Conservation (phyloP, 2,113 vertebrate genomes). For the Lanius collurio region DNA sequence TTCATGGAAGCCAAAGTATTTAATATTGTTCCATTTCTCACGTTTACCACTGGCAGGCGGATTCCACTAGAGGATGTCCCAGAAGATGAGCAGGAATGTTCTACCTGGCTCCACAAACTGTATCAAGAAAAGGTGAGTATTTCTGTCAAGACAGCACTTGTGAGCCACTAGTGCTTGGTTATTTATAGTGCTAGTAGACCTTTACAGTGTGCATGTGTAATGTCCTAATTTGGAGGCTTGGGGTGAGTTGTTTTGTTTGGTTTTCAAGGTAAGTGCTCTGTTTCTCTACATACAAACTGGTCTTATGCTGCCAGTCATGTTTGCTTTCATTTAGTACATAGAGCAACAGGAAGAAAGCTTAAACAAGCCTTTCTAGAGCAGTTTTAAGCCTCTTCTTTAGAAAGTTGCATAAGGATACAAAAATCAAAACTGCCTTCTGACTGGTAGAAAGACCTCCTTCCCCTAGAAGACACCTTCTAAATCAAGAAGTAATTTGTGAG, state of each 20-base stretch:
- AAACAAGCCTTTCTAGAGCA: not conserved
- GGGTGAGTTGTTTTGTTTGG: not conserved
- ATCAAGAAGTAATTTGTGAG: not conserved
- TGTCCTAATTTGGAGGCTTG: not conserved
- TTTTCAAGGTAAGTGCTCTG: not conserved
- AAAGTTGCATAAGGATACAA: not conserved
- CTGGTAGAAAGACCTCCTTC: not conserved
- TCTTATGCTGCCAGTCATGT: not conserved
- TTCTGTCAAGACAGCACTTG: not conserved
- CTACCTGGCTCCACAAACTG: conserved; percentile 91
- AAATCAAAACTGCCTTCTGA: not conserved
- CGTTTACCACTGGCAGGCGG: conserved; percentile 74
- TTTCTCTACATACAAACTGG: not conserved
- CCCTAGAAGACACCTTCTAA: not conserved
- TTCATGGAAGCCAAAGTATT: not conserved
- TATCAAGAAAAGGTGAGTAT: conserved; percentile 94
- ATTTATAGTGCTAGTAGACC: not conserved
- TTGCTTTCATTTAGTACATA: not conserved
- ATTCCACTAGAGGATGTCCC: conserved; percentile 91
- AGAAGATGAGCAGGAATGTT: conserved; percentile 85
- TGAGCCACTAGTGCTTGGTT: not conserved
- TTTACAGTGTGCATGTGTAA: not conserved
- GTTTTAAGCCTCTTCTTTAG: not conserved
- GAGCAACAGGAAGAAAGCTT: not conserved
- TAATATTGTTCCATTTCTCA: not conserved